Percentiles rank a stretch among this genome's conserved stretches.
Conservation (phyloP, 2,888 invertebrate species). For the Phoenoteleia sp. region DNA sequence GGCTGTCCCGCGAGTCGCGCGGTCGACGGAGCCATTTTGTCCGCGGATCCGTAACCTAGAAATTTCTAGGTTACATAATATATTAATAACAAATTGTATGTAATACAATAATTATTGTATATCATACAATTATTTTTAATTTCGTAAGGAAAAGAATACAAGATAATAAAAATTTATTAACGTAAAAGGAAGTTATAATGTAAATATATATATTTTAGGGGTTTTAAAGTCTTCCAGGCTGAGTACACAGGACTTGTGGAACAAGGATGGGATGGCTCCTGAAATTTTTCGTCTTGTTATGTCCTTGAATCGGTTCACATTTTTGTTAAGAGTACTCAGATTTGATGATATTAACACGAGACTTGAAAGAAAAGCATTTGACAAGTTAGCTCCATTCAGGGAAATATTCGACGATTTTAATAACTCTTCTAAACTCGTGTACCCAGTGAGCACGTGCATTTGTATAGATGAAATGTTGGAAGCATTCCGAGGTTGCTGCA, state of each 20-base stretch:
- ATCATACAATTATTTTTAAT: too few species aligned
- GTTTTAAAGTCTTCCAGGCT: slow-evolving; percentile 28
- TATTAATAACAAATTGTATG: too few species aligned
- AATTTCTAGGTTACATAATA: too few species aligned
- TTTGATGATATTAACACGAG: slow-evolving; percentile 61
- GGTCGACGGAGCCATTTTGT: too few species aligned
- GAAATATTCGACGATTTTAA: slow-evolving; percentile 46
- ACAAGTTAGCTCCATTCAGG: slow-evolving; percentile 37
- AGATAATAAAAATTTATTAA: too few species aligned
- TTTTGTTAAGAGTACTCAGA: slow-evolving; percentile 29
- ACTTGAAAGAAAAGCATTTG: slow-evolving; percentile 57
- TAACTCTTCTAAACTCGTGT: not conserved
- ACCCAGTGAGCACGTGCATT: not conserved
- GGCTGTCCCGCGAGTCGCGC: too few species aligned
- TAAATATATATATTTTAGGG: too few species aligned
- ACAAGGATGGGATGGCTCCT: slow-evolving; percentile 31
- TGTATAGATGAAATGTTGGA: slow-evolving; percentile 72
- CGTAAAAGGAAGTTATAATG: too few species aligned
- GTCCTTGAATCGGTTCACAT: slow-evolving; percentile 35
- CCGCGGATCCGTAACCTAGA: too few species aligned
- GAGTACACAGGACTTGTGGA: slow-evolving; percentile 36
- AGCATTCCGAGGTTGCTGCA: slow-evolving; percentile 64
- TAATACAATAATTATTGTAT: too few species aligned
- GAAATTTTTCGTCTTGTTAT: slow-evolving; percentile 42
- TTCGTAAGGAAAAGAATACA: too few species aligned